Conservation (phyloP, 2,113 vertebrate species). For the Tenebrosternarchus preto region DNA sequence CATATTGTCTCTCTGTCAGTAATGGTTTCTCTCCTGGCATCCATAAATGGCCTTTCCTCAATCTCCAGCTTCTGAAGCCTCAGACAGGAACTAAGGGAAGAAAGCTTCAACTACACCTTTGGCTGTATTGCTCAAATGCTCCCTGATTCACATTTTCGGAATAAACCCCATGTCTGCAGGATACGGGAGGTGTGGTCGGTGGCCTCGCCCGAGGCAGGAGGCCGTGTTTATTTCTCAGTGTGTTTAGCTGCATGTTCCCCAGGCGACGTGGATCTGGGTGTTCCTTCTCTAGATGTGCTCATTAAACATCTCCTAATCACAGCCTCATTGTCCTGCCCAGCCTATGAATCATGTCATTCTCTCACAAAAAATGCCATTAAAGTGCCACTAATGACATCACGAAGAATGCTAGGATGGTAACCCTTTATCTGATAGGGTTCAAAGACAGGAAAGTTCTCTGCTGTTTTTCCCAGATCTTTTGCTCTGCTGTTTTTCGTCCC, state of each 20-base stretch:
- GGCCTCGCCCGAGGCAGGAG: constrained; percentile 12
- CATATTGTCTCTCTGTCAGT: not conserved
- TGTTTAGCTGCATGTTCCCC: constrained; percentile 34
- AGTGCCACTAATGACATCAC: constrained; percentile 21
- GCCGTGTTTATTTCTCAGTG: constrained; percentile 13
- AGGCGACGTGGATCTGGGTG: constrained; percentile 28
- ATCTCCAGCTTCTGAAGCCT: not conserved
- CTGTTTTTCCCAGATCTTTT: constrained; percentile 25
- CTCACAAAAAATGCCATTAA: constrained; percentile 7
- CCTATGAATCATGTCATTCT: constrained; percentile 25
- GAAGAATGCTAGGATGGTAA: constrained; percentile 7
- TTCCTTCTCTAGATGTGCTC: constrained; percentile 33
- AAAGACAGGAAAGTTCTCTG: constrained; percentile 22
- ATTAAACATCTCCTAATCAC: constrained; percentile 17
- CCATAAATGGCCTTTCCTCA: not conserved
- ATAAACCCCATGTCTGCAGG: constrained; percentile 19
- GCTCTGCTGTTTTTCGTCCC: not conserved
- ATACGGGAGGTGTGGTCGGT: constrained; percentile 19
- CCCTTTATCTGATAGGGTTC: constrained; percentile 8
- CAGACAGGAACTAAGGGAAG: not conserved
- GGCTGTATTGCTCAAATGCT: constrained; percentile 7
- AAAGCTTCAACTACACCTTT: constrained; percentile 1
- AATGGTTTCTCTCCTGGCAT: constrained; percentile 3
- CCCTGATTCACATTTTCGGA: not conserved
- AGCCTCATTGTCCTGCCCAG: constrained; percentile 5